Percentiles rank a stretch among this genome's conserved stretches.
Conservation (phyloP, 2,888 invertebrate species). For the Pherbina coryleti region DNA sequence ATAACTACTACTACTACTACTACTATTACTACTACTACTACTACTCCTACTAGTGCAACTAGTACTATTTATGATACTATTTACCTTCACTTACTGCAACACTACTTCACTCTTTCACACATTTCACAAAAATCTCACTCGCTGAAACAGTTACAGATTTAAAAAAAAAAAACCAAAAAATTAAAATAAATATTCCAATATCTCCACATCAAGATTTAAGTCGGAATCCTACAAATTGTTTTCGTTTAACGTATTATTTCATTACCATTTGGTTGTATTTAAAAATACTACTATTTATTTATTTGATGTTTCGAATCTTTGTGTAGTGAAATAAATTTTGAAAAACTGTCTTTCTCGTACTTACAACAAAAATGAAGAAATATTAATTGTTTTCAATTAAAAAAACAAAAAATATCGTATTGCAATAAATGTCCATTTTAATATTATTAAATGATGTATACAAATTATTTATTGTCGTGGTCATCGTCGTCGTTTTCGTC, state of each 20-base stretch:
- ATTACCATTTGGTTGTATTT: neutral
- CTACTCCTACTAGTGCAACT: neutral
- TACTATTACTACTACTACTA: conserved; percentile 13
- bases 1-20: conserved; percentile 11
- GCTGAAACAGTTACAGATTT: neutral
- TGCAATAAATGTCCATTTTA: conserved; percentile 10
- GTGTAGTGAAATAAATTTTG: conserved; percentile 7
- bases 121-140: neutral
- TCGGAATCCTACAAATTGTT: neutral
- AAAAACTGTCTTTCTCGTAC: neutral
- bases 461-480: conserved; percentile 9
- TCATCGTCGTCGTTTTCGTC: conserved; percentile 12
- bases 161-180: neutral
- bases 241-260: neutral
- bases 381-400: conserved; percentile 4
- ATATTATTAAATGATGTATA: neutral
- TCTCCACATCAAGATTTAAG: neutral
- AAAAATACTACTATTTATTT: neutral
- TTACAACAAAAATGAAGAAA: neutral
- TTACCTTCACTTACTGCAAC: conserved; percentile 1
- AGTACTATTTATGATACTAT: neutral
- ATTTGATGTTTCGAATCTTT: conserved; percentile 13
- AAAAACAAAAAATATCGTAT: no score
- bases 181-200: neutral
- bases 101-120: conserved; percentile 6